Base-by-base conservation (phyloP, 2,797 vertebrate species). In the Prionace glauca region DNA sequence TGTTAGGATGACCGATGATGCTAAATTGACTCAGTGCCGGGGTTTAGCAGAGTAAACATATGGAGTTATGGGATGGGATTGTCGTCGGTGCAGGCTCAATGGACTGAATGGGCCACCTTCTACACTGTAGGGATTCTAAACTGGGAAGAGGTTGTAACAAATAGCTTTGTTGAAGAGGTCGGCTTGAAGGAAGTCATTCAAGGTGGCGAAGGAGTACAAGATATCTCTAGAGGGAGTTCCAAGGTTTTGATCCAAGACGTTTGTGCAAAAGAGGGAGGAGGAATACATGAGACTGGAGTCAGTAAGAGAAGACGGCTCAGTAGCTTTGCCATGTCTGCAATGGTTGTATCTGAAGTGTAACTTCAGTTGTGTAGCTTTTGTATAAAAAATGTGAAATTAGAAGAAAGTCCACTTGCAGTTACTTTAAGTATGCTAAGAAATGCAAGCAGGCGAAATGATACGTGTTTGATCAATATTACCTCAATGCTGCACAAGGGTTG, bases 291-390 rank as follows among this genome's bases (percentile, higher is more conserved):
- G 26, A 32, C 56, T 90, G 0, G 16, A 62, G 87, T 62, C 56
- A 90, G 14, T 56, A 56, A 56, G 50, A 56, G 50, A 56, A 0
- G 50, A 56, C 5, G 5, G 50, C 50, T 56, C 50, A 86, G 41
- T 7, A 81, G 22, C 12, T 16, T 12, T 65, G 62, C 50, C 50
- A 7, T 56, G 50, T 56, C 3, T 56, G 50, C 50, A 56, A 56
- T 56, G 50, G 50, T 56, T 7, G 50, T 56, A 56, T 98, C 98
- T 98, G 98, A 99, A 99, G 98, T 99, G 99, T 99, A 99, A 99
- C 99, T 56, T 56, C 50, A 56, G 99, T 99, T 99, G 99, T 99
- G 99, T 99, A 99, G 98, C 98, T 99, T 99, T 99, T 99, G 99
- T 99, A 99, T 99, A 99, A 74, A 72, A 99, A 97, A 98, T 98